Conservation (phyloP, 2,797 vertebrate genomes). For the Melanogrammus aeglefinus region DNA sequence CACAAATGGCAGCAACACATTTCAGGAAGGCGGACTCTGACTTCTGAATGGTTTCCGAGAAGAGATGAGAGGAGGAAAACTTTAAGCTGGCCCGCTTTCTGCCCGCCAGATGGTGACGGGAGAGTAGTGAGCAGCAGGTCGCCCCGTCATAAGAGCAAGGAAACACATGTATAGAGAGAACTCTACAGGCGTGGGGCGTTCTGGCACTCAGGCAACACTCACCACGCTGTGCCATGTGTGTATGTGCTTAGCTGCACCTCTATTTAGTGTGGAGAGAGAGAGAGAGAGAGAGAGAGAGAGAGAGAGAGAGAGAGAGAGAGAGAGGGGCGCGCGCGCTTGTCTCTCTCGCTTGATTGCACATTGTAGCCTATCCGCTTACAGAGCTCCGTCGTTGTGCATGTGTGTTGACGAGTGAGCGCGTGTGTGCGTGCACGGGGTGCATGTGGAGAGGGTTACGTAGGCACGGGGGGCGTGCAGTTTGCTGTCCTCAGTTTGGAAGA, state of each 20-base stretch:
- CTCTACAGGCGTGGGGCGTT: conserved; percentile 2
- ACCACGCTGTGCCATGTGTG: background rate
- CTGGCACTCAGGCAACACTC: background rate
- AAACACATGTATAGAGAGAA: conserved; percentile 18
- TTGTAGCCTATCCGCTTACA: background rate
- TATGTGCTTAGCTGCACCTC: background rate
- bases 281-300: too few species aligned
- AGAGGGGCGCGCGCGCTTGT: background rate
- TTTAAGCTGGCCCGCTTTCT: conserved; percentile 1
- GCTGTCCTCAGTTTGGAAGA: background rate
- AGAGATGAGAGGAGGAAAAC: background rate
- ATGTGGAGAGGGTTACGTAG: background rate
- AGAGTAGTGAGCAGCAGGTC: conserved; percentile 14
- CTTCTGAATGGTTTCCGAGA: background rate
- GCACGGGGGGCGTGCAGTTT: background rate
- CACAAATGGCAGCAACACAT: background rate
- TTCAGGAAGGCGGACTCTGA: background rate
- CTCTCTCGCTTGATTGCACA: background rate
- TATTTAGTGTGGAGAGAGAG: background rate
- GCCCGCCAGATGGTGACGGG: conserved; percentile 22
- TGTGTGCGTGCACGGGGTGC: background rate
- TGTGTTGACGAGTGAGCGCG: background rate
- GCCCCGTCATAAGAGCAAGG: conserved; percentile 11
- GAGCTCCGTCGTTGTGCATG: background rate
- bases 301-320: background rate